Evolutionary conservation across 1,140 invertebrate species (phyloP).

Genomic region (Drosophila burlai): DNA sequence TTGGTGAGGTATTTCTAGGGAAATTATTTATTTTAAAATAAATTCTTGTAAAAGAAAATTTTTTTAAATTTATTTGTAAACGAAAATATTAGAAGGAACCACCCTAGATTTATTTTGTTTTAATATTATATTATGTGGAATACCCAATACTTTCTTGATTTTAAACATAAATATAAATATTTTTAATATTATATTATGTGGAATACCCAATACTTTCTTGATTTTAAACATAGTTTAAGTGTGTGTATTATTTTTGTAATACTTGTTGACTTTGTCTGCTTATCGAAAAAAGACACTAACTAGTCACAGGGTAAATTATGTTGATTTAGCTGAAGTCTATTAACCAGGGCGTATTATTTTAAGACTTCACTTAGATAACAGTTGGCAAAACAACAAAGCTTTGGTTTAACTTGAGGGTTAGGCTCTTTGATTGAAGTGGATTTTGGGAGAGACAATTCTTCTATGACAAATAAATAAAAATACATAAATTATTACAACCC

Average conservation of each 20-base stretch:
- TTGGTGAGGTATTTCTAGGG: background rate
- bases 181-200: too few species aligned
- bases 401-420: background rate
- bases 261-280: slow-evolving; percentile 30
- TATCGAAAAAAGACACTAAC: background rate
- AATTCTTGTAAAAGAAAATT: background rate
- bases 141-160: too few species aligned
- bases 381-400: slow-evolving; percentile 46
- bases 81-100: too few species aligned
- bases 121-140: too few species aligned
- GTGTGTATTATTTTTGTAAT: background rate
- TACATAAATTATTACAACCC: background rate
- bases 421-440: background rate
- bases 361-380: slow-evolving; percentile 19
- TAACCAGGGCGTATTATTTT: background rate
- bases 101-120: too few species aligned
- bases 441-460: background rate
- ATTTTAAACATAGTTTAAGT: background rate
- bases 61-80: too few species aligned
- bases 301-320: slow-evolving; percentile 10
- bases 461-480: background rate
- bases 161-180: too few species aligned
- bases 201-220: too few species aligned
- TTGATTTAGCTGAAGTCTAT: slow-evolving; percentile 16
- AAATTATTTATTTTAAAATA: background rate